Evolutionary conservation across 2,113 vertebrate species (phyloP), one percentile per base, ranked within the genome.

Genomic region (Hassar affinis): DNA sequence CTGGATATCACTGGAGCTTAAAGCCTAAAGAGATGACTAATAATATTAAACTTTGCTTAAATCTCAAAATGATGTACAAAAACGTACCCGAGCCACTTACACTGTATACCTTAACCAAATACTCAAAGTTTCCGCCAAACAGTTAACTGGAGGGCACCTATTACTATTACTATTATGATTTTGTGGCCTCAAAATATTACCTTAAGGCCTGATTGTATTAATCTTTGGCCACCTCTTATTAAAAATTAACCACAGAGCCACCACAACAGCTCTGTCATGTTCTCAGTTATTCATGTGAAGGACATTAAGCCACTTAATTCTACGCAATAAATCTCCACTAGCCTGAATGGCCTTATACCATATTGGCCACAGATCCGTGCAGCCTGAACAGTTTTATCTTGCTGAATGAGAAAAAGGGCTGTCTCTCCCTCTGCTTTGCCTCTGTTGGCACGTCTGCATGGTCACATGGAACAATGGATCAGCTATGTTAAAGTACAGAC

Each of bases 401-500:
- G 7, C 45, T 71, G 56, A 59, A 59, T 74, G 52, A 15, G 49
- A 54, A 82, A n/a, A 47, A 75, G 30, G 18, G 22, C 7, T 82
- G 56, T 45, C 18, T 33, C 9, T 42, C n/a, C n/a, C 38, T 22
- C 38, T 0, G 9, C 49, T 56, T 62, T 35, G 56, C 42, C 54
- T 49, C 52, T 75, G 38, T 49, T 54, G 38, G 38, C 42, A 35
- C 18, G 52, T 82, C 9, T 62, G 18, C 11, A 35, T 74, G 45
- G 25, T 61, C 71, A 64, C 57, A 64, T 76, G 45, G 71, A 27
- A 76, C 45, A 76, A 7, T 27, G 66, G 66, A 72, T 30, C 7
- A 51, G 78, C 78, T 35, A 47, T 51, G 56, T 75, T 82, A 61
- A 47, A 38, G 22, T 47, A 59, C 25, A 57, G 25, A 30, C 68